Evolutionary conservation across 2,113 vertebrate genomes (phyloP).

Genomic region (Zosterops japonicus): DNA sequence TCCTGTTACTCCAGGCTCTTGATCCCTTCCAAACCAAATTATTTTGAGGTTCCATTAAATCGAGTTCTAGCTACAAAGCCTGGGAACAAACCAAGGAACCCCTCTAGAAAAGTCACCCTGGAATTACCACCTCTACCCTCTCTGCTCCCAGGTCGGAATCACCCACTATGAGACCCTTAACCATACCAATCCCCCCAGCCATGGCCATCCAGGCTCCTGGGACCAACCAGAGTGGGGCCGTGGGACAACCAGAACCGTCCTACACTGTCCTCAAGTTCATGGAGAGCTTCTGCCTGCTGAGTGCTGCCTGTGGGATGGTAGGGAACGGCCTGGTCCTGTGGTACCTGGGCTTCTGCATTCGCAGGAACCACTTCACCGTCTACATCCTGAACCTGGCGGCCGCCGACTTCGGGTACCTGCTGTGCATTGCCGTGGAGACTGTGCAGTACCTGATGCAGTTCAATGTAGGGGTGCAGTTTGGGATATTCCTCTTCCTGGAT

Average conservation of each 20-base stretch:
- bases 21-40: background rate
- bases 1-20: background rate
- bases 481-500: conserved; percentile 56
- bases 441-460: conserved; percentile 65
- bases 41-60: background rate
- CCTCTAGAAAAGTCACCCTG: background rate
- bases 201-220: background rate
- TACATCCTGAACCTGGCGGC: conserved; percentile 77
- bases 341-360: conserved; percentile 72
- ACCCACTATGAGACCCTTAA: conserved; percentile 8
- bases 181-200: background rate
- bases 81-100: background rate
- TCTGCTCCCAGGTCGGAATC: conserved; percentile 14
- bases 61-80: background rate
- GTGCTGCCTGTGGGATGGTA: conserved; percentile 68
- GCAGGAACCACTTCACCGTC: conserved; percentile 70
- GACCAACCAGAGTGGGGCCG: background rate
- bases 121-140: background rate
- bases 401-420: conserved; percentile 64
- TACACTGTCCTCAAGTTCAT: conserved; percentile 37
- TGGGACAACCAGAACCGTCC: background rate
- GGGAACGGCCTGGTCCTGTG: conserved; percentile 75
- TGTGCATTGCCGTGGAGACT: conserved; percentile 64
- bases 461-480: conserved; percentile 51
- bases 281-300: conserved; percentile 69